A percentile compares a stretch with the other conserved stretches of the same genome.
Evolutionary conservation across 1,140 invertebrate genomes (phyloP).

Genomic region (Caerostris extrusa): DNA sequence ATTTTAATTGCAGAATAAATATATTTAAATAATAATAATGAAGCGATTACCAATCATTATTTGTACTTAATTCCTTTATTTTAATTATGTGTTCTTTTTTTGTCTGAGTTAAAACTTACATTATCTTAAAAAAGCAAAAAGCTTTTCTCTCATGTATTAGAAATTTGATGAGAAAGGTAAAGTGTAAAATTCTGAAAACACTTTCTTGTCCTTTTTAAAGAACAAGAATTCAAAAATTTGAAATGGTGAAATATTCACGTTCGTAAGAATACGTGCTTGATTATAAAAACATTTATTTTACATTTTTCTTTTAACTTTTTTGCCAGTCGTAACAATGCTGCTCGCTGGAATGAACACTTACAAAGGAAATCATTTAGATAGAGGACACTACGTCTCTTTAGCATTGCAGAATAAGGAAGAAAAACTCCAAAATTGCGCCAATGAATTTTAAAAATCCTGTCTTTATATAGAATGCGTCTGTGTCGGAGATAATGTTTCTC

Average conservation of each 20-base stretch:
- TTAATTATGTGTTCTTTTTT: too few relatives aligned
- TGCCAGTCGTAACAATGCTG: neutral
- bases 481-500: neutral
- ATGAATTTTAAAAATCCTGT: neutral
- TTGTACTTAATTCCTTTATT: too few relatives aligned
- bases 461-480: neutral
- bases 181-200: too few relatives aligned
- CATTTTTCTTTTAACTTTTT: neutral
- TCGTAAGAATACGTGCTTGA: neutral
- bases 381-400: neutral
- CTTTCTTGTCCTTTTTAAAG: too few relatives aligned
- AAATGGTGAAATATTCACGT: neutral
- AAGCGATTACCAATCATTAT: too few relatives aligned
- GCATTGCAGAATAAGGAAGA: neutral
- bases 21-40: too few relatives aligned
- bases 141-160: neutral
- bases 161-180: neutral
- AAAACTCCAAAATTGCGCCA: neutral
- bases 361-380: neutral
- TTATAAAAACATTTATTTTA: neutral
- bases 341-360: neutral
- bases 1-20: too few relatives aligned
- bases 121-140: neutral
- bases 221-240: neutral
- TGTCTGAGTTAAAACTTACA: neutral